phyloP scores from a whole-genome alignment of 1,140 invertebrate genomes.

The Phymastichus coffea region DNA sequence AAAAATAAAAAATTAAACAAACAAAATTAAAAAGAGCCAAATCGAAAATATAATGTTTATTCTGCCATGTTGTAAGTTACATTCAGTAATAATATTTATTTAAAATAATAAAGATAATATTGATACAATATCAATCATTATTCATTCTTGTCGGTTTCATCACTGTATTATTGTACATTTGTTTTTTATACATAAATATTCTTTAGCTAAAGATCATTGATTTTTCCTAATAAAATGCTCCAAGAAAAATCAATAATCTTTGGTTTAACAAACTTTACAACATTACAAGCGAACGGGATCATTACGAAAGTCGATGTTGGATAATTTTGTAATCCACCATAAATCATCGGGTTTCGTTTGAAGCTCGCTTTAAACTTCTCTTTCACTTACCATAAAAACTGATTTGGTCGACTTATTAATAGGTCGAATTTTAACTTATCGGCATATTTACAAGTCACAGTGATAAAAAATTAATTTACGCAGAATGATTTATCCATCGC shows the following conservation, averaged over 20 bases:
- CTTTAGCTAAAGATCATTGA: conserved; percentile 42
- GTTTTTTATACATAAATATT: conserved; percentile 49
- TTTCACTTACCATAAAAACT: conserved; percentile 29
- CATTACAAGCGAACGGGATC: conserved; percentile 30
- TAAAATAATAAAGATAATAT: conserved; percentile 49
- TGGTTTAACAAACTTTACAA: conserved; percentile 46
- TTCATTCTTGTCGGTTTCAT: conserved; percentile 41
- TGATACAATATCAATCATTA: conserved; percentile 50
- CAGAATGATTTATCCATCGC: conserved; percentile 15
- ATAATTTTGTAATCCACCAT: not conserved
- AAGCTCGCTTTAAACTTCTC: conserved; percentile 14
- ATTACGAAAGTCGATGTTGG: conserved; percentile 16
- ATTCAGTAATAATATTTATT: conserved; percentile 36
- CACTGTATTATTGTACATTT: conserved; percentile 50
- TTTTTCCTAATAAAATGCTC: conserved; percentile 31
- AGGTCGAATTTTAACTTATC: conserved; percentile 17
- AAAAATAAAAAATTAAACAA: conserved; percentile 29
- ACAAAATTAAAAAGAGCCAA: conserved; percentile 33
- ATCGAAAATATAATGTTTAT: conserved; percentile 53
- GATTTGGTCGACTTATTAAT: conserved; percentile 18
- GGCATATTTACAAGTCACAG: conserved; percentile 27
- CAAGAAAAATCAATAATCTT: conserved; percentile 40
- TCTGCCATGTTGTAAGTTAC: conserved; percentile 46
- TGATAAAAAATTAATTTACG: conserved; percentile 20
- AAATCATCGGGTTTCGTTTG: conserved; percentile 14